These are phyloP conservation scores for Spodoptera frugiperda DNA, from an alignment of 1,140 invertebrate genomes.

Conservation along the genomic window DNA sequence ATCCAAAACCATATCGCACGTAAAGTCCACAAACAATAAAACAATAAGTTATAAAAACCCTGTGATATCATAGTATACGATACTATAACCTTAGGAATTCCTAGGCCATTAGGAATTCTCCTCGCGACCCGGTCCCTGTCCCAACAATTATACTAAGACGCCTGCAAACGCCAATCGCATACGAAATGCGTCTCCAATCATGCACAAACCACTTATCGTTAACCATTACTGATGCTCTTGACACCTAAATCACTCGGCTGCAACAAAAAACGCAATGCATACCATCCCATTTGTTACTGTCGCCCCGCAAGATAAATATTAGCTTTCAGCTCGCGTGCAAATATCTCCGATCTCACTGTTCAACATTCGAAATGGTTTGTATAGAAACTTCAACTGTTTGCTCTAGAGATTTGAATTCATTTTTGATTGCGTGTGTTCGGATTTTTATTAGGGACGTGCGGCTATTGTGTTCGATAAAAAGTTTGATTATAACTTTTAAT, in stretches of 20 bases:
- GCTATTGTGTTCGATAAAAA: constrained; percentile 34
- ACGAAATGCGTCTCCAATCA: constrained; percentile 21
- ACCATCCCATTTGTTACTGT: constrained; percentile 22
- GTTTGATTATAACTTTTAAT: constrained; percentile 40
- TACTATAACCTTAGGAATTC: constrained; percentile 33
- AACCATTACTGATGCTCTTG: constrained; percentile 37
- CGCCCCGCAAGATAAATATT: constrained; percentile 39
- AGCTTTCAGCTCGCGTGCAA: constrained; percentile 62
- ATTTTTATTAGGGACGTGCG: constrained; percentile 16
- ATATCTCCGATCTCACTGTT: constrained; percentile 60
- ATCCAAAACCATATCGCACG: neutral
- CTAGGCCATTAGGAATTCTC: constrained; percentile 35
- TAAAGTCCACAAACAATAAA: constrained; percentile 2
- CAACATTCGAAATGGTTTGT: constrained; percentile 18
- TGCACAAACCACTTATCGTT: constrained; percentile 5
- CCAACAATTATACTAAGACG: constrained; percentile 46
- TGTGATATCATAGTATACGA: constrained; percentile 41
- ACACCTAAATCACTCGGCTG: constrained; percentile 6
- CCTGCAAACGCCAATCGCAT: constrained; percentile 8
- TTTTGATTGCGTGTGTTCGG: constrained; percentile 5
- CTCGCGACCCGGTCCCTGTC: constrained; percentile 26
- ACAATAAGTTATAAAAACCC: constrained; percentile 28
- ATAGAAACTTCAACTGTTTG: constrained; percentile 41
- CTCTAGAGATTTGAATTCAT: constrained; percentile 3
- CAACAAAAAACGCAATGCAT: constrained; percentile 40